Evolutionary conservation across 2,888 invertebrate species (phyloP), one percentile per base, ranked within the genome.

Genomic region (Baccha elongata): DNA sequence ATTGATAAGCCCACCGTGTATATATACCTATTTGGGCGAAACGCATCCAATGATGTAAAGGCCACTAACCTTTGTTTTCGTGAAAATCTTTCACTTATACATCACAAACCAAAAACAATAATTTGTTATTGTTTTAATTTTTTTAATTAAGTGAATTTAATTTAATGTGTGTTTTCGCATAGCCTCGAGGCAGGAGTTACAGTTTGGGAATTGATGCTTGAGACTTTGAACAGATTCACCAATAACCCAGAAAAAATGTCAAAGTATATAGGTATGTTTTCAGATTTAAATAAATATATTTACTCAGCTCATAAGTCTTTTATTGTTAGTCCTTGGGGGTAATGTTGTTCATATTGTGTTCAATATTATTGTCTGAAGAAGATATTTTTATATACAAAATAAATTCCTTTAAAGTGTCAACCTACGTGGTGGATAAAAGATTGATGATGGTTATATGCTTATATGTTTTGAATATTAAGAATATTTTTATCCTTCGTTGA

Each of bases 121-220:
- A n/a, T n/a, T n/a, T n/a, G n/a, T n/a, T n/a, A n/a, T n/a, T n/a
- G n/a, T n/a, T n/a, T n/a, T n/a, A n/a, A n/a, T n/a, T n/a, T n/a
- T n/a, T n/a, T n/a, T n/a, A n/a, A n/a, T n/a, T n/a, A n/a, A n/a
- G n/a, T 81, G 75, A 81, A 81, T 81, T 81, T 71, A 81, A 81
- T 81, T 81, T 75, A 81, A 81, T 69, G 75, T 81, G 69, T 75
- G 71, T 48, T 81, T 23, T 40, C 29, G 60, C 80, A 69, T 17
- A 58, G 75, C 80, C 71, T 40, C 23, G 13, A 29, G 60, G 60
- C 60, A 11, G 42, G 13, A 23, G 23, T 17, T 23, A 26, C 3
- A 23, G 15, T 58, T 23, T 13, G 26, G 4, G 44, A 44, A 19
- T 17, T 17, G 17, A 10, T 62, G 68, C 42, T 69, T n/a, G 23